Conservation (phyloP, 2,797 vertebrate species). For the Crypturellus tataupa region DNA sequence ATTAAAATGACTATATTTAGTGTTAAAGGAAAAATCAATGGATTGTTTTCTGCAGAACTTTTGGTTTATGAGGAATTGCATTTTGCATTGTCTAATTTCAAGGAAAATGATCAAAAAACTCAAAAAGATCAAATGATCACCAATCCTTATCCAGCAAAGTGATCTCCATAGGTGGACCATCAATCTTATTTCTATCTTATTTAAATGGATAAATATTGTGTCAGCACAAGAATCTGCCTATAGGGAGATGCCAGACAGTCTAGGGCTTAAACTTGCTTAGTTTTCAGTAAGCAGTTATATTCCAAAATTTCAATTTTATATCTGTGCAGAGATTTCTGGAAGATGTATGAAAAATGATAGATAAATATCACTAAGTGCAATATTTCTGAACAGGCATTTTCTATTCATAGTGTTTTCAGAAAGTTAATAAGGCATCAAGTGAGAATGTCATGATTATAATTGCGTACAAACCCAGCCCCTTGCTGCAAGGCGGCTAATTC, state of each 20-base stretch:
- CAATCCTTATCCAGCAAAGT: neutral
- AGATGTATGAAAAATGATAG: neutral
- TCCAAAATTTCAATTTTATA: neutral
- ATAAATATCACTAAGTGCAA: neutral
- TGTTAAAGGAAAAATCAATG: neutral
- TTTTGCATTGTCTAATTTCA: neutral
- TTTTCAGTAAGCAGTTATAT: neutral
- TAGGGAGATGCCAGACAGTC: neutral
- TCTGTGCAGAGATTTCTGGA: neutral
- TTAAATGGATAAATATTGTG: neutral
- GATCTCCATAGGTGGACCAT: neutral
- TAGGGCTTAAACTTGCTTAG: neutral
- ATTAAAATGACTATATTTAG: neutral
- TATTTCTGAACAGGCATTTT: neutral
- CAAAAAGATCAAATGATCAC: no score
- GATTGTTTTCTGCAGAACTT: neutral
- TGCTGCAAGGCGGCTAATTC: conserved; percentile 41
- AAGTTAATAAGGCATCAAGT: conserved; percentile 42
- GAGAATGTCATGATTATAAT: conserved; percentile 12
- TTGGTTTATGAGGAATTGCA: neutral
- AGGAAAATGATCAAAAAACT: neutral
- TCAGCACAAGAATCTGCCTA: neutral
- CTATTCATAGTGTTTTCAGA: conserved; percentile 21
- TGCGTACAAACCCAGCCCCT: neutral
- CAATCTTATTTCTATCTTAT: neutral